Evolutionary conservation across 1,140 invertebrate species (phyloP), one percentile per base, ranked within the genome.

Genomic region (Whitmania pigra): DNA sequence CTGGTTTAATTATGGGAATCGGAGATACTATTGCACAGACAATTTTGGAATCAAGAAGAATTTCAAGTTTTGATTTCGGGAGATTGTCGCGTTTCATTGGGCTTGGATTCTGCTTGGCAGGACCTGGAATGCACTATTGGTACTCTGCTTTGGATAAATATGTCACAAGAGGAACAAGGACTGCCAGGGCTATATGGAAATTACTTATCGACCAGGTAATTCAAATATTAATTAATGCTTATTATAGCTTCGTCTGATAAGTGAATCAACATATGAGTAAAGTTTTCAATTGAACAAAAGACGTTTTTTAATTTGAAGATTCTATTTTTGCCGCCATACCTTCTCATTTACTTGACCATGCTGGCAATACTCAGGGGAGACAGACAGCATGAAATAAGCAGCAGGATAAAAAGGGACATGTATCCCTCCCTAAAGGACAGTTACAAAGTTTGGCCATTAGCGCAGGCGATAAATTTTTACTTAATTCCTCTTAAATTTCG

Each of bases 391-490:
- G 43, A 17, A n/a, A 63, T 73, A 27, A 43, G 29, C 22, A 40
- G 63, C 17, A 63, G 70, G 53, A 25, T 73, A n/a, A 31, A 22
- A 43, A 20, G 69, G 11, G 73, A 73, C 55, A 70, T 71, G 49
- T 43, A 43, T 15, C 22, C 53, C 18, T 13, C 43, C 22, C 29
- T 73, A 31, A 22, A 71, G 20, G 69, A 49, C 69, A 73, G 73
- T 67, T 73, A 75, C 29, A 76, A 87, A 84, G 74, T 93, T 13
- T 93, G 90, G 90, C 90, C 91, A 22, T 83, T 86, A 76, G 88
- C 90, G 0, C 90, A 93, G 79, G 75, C 91, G 36, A 76, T 88
- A 0, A 93, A 93, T 80, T 93, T 93, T 80, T 87, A 88, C 71
- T 82, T 89, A 75, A 82, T 91, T 69, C 90, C 91, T 29, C 79